Percentiles rank a stretch among this genome's conserved stretches.
Conservation (phyloP, 2,113 vertebrate species). For the Ptilorrhoa leucosticta region DNA sequence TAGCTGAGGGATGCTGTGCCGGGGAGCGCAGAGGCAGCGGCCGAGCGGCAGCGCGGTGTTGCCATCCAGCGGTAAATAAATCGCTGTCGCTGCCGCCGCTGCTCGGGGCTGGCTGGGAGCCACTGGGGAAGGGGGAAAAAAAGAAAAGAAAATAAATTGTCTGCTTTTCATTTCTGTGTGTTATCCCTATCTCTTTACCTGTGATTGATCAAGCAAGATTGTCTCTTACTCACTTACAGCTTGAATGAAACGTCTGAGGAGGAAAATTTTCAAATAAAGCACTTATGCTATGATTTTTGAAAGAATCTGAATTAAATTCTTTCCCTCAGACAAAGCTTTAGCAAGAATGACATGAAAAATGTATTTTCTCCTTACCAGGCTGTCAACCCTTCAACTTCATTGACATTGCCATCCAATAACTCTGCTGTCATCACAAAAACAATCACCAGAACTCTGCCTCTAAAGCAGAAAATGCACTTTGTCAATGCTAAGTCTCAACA, state of each 20-base stretch:
- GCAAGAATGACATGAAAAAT: constrained; percentile 1
- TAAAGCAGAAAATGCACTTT: neutral
- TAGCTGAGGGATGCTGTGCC: too few relatives aligned
- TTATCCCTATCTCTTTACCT: neutral
- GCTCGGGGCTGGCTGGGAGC: neutral
- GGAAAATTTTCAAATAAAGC: neutral
- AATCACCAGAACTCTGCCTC: neutral
- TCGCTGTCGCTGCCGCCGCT: neutral
- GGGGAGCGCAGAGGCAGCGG: neutral
- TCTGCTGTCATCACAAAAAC: neutral
- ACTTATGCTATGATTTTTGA: neutral
- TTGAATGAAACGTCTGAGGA: neutral
- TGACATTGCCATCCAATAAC: neutral
- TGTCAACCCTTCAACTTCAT: neutral
- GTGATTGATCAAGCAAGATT: neutral
- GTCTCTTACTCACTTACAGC: neutral
- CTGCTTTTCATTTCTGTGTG: neutral
- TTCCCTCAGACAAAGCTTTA: neutral
- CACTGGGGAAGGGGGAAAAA: neutral
- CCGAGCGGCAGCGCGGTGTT: neutral
- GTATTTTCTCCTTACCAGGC: constrained; percentile 11
- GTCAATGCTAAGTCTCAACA: neutral
- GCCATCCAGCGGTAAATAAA: neutral
- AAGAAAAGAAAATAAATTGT: neutral
- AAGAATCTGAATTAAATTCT: neutral